phyloP scores from a whole-genome alignment of 2,797 vertebrate genomes.

The Mareca penelope region DNA sequence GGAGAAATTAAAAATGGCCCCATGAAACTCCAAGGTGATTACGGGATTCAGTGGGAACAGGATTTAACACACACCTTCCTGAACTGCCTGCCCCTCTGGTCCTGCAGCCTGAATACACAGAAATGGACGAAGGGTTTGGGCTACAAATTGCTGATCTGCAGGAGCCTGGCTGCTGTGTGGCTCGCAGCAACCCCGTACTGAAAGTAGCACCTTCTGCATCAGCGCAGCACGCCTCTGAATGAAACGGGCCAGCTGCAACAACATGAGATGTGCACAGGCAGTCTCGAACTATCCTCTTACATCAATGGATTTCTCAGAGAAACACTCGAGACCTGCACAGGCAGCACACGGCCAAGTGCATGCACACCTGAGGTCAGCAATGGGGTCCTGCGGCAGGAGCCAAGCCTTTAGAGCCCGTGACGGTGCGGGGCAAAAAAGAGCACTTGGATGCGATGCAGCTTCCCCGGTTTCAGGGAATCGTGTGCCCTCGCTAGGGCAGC shows the following conservation, averaged over 20 bases:
- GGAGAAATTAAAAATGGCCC: neutral
- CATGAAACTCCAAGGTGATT: fast-evolving
- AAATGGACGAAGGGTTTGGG: neutral
- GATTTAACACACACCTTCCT: neutral
- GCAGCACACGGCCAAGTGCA: neutral
- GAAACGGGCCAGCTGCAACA: neutral
- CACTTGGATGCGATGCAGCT: fast-evolving
- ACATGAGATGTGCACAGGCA: neutral
- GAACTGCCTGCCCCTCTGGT: neutral
- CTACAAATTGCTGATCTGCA: neutral
- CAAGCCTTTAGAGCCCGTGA: neutral
- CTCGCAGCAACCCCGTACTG: fast-evolving
- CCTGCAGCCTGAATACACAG: neutral
- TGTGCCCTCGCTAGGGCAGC: neutral
- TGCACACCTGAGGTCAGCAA: fast-evolving
- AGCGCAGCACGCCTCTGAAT: neutral
- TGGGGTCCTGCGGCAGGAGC: neutral
- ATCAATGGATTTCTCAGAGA: neutral
- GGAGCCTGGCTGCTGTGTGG: neutral
- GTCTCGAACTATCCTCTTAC: neutral
- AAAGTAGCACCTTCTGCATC: neutral
- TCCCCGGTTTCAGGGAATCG: neutral
- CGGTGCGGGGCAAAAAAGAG: neutral
- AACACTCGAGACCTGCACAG: neutral
- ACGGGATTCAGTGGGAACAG: neutral